A percentile compares a stretch with the other conserved stretches of the same genome.
phyloP scores from a whole-genome alignment of 2,113 vertebrate genomes.

The Chrysemys picta region DNA sequence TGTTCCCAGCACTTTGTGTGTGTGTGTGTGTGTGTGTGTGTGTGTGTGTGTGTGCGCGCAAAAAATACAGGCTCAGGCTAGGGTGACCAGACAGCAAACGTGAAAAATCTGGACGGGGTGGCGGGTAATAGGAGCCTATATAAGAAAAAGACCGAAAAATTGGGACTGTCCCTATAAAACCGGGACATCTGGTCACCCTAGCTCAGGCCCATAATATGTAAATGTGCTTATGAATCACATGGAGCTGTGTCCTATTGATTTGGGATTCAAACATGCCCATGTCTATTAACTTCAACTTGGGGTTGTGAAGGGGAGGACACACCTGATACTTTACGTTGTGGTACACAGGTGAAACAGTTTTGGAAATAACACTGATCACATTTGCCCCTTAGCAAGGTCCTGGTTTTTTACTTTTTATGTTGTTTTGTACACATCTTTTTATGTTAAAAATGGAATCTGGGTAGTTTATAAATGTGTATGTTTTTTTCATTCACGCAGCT shows the following conservation, averaged over 20 bases:
- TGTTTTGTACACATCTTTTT: background rate
- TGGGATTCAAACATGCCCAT: background rate
- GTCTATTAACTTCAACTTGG: background rate
- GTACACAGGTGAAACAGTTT: background rate
- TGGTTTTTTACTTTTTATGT: background rate
- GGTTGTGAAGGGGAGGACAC: background rate
- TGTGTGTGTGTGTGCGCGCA: accelerated
- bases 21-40: accelerated
- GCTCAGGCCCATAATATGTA: background rate
- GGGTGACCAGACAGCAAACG: too few species aligned
- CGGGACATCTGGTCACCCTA: too few species aligned
- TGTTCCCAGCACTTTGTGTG: background rate
- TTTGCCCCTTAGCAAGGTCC: background rate
- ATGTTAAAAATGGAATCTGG: accelerated
- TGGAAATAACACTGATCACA: background rate
- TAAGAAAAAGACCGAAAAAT: too few species aligned
- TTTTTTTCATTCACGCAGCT: background rate
- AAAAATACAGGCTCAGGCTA: background rate
- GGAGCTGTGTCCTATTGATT: background rate
- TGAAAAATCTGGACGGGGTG: too few species aligned
- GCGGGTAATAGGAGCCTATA: too few species aligned
- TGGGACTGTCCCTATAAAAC: too few species aligned
- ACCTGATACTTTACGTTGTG: background rate
- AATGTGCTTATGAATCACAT: background rate
- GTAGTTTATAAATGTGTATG: background rate